A percentile compares a stretch with the other conserved stretches of the same genome.
Evolutionary conservation across 2,797 vertebrate genomes (phyloP).

Genomic region (Pseudomugil gertrudae): DNA sequence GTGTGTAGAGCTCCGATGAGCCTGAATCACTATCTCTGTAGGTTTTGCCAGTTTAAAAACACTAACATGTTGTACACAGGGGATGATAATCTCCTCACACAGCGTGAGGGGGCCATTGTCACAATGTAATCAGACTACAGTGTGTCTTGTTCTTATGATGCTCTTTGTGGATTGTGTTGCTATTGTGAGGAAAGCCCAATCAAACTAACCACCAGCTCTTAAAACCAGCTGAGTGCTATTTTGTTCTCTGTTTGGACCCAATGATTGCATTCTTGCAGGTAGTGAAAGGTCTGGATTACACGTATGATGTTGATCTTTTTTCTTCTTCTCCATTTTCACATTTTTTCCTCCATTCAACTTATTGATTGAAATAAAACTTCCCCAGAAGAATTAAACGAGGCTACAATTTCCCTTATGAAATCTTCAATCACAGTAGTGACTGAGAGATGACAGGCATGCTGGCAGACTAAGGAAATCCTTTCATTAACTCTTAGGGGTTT

Average conservation of each 20-base stretch:
- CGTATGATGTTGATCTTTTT: slow-evolving; percentile 31
- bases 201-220: slow-evolving; percentile 29
- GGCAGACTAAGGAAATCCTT: neutral
- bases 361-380: slow-evolving; percentile 13
- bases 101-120: slow-evolving; percentile 10
- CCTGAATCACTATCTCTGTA: slow-evolving; percentile 14
- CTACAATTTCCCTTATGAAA: neutral
- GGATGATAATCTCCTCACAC: slow-evolving; percentile 25
- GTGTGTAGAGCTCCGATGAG: slow-evolving; percentile 9
- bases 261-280: slow-evolving; percentile 48
- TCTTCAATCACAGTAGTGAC: neutral
- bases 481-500: neutral
- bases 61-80: slow-evolving; percentile 12
- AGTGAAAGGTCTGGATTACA: slow-evolving; percentile 41
- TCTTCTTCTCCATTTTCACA: neutral
- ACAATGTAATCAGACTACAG: slow-evolving; percentile 36
- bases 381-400: neutral
- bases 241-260: slow-evolving; percentile 30
- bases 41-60: slow-evolving; percentile 20
- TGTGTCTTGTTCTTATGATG: slow-evolving; percentile 23
- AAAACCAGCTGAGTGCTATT: slow-evolving; percentile 36
- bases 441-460: neutral
- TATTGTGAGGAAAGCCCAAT: slow-evolving; percentile 54
- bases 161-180: slow-evolving; percentile 37
- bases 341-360: neutral